Evolutionary conservation across 2,113 vertebrate genomes (phyloP), one percentile per base, ranked within the genome.

Genomic region (Pituophis catenifer): DNA sequence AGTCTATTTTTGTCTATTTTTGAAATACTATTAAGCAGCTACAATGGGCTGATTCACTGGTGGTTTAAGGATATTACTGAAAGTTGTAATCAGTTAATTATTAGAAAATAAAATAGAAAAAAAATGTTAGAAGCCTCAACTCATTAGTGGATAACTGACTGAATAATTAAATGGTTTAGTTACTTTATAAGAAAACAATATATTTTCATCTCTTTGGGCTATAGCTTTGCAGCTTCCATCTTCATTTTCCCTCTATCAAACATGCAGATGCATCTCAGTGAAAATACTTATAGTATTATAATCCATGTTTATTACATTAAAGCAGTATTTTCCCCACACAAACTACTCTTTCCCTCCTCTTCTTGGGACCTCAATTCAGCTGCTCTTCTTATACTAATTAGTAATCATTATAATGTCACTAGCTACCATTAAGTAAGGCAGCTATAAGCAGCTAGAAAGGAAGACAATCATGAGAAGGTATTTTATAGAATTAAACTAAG

Each of bases 21-120:
- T 90, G 53, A 93, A 90, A 90, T 62, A 87, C 62, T 93, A 17
- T 62, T 93, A 53, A 55, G n/a, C 12, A 90, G 38, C 38, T 23
- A 85, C n/a, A 62, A 86, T 54, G n/a, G 48, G 3, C 44, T 33
- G 54, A 90, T 86, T n/a, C n/a, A 53, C 53, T 90, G 12, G 13
- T 90, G 13, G 48, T 90, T 62, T 48, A 86, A 90, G 23, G 29
- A 86, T 13, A 90, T 53, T 52, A 93, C 13, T 4, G n/a, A 59
- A 90, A 86, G 24, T 15, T 38, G 13, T 85, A 19, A 5, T n/a
- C 12, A 57, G 33, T 48, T 75, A 55, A 89, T 23, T 50, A 33
- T 75, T 52, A 33, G 24, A 21, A 86, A 53, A 21, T 2, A 50
- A 29, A 1, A 29, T 11, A 13, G 59, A 65, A 65, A n/a, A n/a